Conservation (phyloP, 1,140 invertebrate species). For the Halesus radiatus region DNA sequence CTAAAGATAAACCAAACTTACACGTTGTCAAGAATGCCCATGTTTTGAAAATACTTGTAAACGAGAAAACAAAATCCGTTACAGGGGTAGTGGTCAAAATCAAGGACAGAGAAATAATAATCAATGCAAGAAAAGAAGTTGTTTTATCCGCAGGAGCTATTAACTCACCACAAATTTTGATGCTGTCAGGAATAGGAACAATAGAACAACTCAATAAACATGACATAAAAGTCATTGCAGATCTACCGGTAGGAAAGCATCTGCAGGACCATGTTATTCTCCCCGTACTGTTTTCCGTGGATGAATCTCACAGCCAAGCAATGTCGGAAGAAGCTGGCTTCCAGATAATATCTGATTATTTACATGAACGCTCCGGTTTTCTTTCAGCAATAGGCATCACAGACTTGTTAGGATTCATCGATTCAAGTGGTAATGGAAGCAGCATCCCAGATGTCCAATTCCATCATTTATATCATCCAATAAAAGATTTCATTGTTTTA, state of each 20-base stretch:
- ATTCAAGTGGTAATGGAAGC: conserved; percentile 57
- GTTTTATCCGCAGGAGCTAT: conserved; percentile 71
- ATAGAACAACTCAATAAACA: conserved; percentile 62
- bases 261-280: conserved; percentile 74
- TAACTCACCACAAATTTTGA: conserved; percentile 69
- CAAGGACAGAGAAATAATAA: conserved; percentile 58
- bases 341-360: conserved; percentile 60
- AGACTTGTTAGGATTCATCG: conserved; percentile 62
- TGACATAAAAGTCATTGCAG: conserved; percentile 67
- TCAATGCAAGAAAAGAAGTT: conserved; percentile 69
- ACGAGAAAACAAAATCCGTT: conserved; percentile 59
- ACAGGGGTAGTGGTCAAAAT: conserved; percentile 62
- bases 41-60: conserved; percentile 69
- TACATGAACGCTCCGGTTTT: conserved; percentile 61
- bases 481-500: conserved; percentile 59
- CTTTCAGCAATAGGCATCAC: conserved; percentile 61
- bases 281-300: conserved; percentile 61
- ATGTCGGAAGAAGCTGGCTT: conserved; percentile 56
- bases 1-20: conserved; percentile 75
- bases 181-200: conserved; percentile 67
- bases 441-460: conserved; percentile 64
- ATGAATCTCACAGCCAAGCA: conserved; percentile 52
- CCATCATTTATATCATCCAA: conserved; percentile 60
- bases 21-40: conserved; percentile 75
- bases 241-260: conserved; percentile 81